Base-by-base conservation (phyloP, 1,140 invertebrate genomes). In the Akabosia matsudoensis region DNA sequence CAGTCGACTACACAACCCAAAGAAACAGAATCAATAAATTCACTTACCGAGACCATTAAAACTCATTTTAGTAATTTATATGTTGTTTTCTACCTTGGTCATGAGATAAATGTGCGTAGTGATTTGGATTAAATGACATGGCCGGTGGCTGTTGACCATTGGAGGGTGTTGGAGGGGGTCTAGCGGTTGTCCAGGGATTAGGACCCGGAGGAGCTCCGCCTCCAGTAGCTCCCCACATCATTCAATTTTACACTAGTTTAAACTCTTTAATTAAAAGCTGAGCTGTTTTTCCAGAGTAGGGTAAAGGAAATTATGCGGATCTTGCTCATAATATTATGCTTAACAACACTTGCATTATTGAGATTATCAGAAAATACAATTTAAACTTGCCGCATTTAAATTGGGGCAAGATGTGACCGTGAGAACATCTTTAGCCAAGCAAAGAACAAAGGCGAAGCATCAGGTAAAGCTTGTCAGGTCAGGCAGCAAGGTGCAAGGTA, bases 1-100 rank as follows among this genome's bases (percentile, higher is more conserved):
- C 96, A 97, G 85, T 98, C 96, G 73, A 97, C 96, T 89, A 82
- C 33, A 85, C 76, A 70, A 70, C 7, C 18, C 76, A 74, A 72
- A 70, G 74, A 70, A 64, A 34, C 16, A 73, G 26, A 76, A 33
- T 37, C 28, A 70, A 45, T 70, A 30, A 22, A 75, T 45, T 33
- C n/a, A 72, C 1, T 28, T 24, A 22, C 61, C 10, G 74, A 4
- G 33, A 37, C 18, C 24, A 70, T 34, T 37, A 31, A 70, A 30
- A 31, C 1, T 24, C n/a, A 73, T 24, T 18, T 33, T 33, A n/a
- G 28, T 24, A 22, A 67, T 54, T 70, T 77, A 33, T n/a, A n/a
- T n/a, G 31, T n/a, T 45, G 30, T 37, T 10, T 33, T 30, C 71
- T 76, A 80, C 79, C 79, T 76, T 80, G 79, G 33, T 80, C 64